Evolutionary conservation across 1,140 invertebrate species (phyloP).

Genomic region (Latrodectus geometricus): DNA sequence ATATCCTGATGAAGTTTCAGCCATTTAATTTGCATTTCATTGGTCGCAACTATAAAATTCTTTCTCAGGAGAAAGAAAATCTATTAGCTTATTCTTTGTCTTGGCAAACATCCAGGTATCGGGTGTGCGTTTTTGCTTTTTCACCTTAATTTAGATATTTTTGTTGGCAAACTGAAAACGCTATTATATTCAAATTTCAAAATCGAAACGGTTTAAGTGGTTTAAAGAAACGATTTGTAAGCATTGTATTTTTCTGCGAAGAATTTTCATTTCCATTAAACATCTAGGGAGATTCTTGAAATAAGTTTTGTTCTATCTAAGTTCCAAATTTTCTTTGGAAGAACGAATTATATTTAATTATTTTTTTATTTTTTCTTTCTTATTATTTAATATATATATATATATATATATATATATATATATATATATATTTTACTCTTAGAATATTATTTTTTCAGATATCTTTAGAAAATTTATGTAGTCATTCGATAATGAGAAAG

Average conservation of each 20-base stretch:
- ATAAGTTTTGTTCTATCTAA: conserved; percentile 6
- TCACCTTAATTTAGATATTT: conserved; percentile 49
- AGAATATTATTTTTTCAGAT: no score
- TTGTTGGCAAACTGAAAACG: conserved; percentile 29
- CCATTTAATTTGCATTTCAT: conserved; percentile 58
- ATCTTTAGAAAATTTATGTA: no score
- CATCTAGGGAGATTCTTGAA: conserved; percentile 26
- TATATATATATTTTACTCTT: no score
- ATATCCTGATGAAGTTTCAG: conserved; percentile 48
- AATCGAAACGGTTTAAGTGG: conserved; percentile 43
- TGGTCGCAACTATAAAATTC: conserved; percentile 46
- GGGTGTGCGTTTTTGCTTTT: conserved; percentile 2
- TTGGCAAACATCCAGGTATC: conserved; percentile 37
- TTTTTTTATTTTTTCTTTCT: no score
- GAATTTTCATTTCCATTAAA: conserved; percentile 17
- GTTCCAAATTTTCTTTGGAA: background rate
- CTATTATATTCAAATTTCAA: conserved; percentile 47
- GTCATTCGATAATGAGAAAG: no score
- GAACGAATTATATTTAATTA: no score
- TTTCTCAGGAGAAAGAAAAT: conserved; percentile 40
- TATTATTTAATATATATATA: no score
- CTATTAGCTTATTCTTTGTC: conserved; percentile 37
- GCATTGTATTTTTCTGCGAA: conserved; percentile 8
- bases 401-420: no score
- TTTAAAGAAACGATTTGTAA: conserved; percentile 57